A percentile compares a stretch with the other conserved stretches of the same genome.
These are phyloP conservation scores for Diceros bicornis DNA, from an alignment of 2,797 vertebrate species.

Conservation along the genomic window DNA sequence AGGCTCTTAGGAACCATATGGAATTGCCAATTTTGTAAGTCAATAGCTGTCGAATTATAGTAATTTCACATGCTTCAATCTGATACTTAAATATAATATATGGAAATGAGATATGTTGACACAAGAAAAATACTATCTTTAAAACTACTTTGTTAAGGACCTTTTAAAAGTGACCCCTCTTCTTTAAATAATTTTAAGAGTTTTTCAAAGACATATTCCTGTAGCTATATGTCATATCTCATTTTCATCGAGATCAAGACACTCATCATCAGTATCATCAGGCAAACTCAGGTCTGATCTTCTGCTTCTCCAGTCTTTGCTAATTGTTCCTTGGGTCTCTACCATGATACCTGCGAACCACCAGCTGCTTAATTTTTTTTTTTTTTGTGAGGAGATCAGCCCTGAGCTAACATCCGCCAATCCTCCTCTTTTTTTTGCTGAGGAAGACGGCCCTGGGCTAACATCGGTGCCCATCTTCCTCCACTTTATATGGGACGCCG, in stretches of 20 bases:
- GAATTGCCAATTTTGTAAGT: neutral
- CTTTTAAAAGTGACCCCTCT: neutral
- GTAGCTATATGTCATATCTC: neutral
- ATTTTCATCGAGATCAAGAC: neutral
- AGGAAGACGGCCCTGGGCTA: too few species aligned
- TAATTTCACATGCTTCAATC: neutral
- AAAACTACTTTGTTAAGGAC: neutral
- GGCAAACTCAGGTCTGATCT: neutral
- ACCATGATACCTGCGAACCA: neutral
- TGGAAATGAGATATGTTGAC: neutral
- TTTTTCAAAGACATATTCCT: neutral
- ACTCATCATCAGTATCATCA: neutral
- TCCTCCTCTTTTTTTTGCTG: too few species aligned
- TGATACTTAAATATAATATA: neutral
- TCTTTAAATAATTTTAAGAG: neutral
- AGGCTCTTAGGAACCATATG: neutral
- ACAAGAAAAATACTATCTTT: constrained; percentile 15
- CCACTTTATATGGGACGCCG: too few species aligned
- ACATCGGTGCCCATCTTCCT: too few species aligned
- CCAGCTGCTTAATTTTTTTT: neutral
- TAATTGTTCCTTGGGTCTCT: neutral
- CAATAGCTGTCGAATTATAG: neutral
- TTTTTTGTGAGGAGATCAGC: too few species aligned
- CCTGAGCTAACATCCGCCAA: too few species aligned
- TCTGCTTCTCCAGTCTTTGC: neutral